phyloP scores from a whole-genome alignment of 2,113 vertebrate species.

The Dermatemys mawii region DNA sequence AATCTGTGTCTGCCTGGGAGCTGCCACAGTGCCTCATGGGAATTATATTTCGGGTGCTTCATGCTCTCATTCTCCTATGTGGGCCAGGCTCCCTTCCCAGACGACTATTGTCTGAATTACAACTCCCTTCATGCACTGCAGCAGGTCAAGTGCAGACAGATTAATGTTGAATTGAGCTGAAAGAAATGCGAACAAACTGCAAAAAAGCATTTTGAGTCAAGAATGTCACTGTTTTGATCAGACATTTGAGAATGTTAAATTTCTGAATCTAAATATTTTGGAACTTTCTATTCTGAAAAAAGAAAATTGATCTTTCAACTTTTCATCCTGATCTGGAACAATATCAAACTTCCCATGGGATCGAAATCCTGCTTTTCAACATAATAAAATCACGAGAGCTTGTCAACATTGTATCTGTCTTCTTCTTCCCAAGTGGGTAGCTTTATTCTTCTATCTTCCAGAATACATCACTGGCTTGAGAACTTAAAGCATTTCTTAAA shows the following conservation, averaged over 20 bases:
- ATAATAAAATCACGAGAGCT: not conserved
- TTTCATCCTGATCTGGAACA: not conserved
- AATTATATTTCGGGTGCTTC: not conserved
- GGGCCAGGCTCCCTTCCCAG: not conserved
- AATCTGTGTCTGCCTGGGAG: not conserved
- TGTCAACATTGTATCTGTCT: accelerated
- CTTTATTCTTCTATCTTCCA: not conserved
- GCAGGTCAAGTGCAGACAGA: not conserved
- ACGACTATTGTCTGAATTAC: not conserved
- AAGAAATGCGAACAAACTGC: not conserved
- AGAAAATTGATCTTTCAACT: not conserved
- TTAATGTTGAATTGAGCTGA: not conserved
- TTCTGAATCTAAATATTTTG: not conserved
- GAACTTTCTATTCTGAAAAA: not conserved
- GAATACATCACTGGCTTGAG: not conserved
- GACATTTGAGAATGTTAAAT: not conserved
- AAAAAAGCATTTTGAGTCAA: not conserved
- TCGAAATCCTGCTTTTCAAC: not conserved
- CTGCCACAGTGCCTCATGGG: not conserved
- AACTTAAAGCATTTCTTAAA: not conserved
- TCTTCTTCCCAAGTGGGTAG: not conserved
- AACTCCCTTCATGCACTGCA: not conserved
- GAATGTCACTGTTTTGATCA: not conserved
- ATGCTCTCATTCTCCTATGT: not conserved
- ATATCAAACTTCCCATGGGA: not conserved